Base-by-base conservation (phyloP, 1,140 invertebrate genomes). In the Ylistrum balloti region DNA sequence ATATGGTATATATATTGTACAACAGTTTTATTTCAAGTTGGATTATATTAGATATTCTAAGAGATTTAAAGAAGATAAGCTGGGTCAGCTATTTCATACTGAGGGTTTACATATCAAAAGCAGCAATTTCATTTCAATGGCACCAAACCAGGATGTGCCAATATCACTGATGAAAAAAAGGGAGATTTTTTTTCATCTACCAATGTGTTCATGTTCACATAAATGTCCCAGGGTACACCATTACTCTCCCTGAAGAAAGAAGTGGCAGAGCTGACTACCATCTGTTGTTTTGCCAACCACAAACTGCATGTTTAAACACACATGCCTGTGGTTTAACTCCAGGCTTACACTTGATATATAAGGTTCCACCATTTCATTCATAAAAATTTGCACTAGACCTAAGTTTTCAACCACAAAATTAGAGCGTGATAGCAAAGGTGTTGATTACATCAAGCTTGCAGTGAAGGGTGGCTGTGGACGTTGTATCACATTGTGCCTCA, bases 371-470 rank as follows among this genome's bases (percentile, higher is more conserved):
- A 74, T 74, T 74, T 74, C 56, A 74, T 74, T 74, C 56, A 74
- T n/a, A 74, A 74, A 74, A 74, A 28, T 74, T 74, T 74, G 56
- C 56, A 74, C 56, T 74, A 74, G 56, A 28, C 56, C 56, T 1
- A 74, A n/a, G 22, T 74, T 74, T 74, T 74, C n/a, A n/a, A 74
- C 56, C 56, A 74, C 56, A n/a, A 74, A 74, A 74, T 74, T 74
- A 74, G n/a, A 28, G 20, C 9, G 56, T 28, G 56, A 74, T 74
- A 74, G 56, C 56, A n/a, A 28, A 17, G 20, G 56, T 74, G 56
- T 28, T 74, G 56, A 74, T 74, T 74, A 74, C 56, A 74, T 74
- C 22, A 74, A 28, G n/a, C 56, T 2, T 74, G 45, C n/a, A 74
- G 22, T 74, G 17, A 2, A 74, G 56, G 22, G 0, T 74, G 11